Base-by-base conservation (phyloP, 2,113 vertebrate genomes). In the Suncus etruscus region DNA sequence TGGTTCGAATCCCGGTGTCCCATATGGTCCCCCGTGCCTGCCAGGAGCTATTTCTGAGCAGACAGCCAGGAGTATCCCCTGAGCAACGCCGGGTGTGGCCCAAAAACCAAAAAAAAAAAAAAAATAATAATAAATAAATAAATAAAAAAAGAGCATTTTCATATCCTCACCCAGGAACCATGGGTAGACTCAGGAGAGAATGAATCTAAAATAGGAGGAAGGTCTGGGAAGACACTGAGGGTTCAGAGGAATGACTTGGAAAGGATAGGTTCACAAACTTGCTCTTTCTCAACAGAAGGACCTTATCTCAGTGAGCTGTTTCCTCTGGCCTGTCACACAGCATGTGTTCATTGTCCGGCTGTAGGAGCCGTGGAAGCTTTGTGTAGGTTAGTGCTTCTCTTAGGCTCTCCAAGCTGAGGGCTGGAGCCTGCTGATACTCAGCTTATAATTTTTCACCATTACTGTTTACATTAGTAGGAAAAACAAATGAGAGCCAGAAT, bases 401-500 rank as follows among this genome's bases (percentile, higher is more conserved):
- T 32, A 8, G 27, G 20, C 47, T 51, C 4, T 32, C 0, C 0
- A 79, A 94, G 87, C 86, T 95, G 93, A 85, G 85, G 75, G 70
- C 92, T 69, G 39, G 11, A 92, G 5, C 86, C 68, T 95, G 95
- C 96, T 95, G 75, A 93, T 25, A 15, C 87, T 85, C 69, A 72
- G 93, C 29, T 51, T 87, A 0, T 95, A 87, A 89, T 31, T 27
- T 94, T 93, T 74, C 61, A 89, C n/a, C 29, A 70, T 73, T 79
- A 63, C 81, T 68, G 31, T 63, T 91, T 80, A 45, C 31, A 74
- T 78, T 63, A 79, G 65, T 83, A 39, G 27, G 78, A 87, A 47
- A 85, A 86, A 47, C 58, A 70, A 61, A 77, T 18, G 12, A 58
- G 61, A 80, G 31, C 29, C 77, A 89, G 24, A 58, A 61, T 82